phyloP scores from a whole-genome alignment of 1,140 invertebrate genomes.

The Formica exsecta region DNA sequence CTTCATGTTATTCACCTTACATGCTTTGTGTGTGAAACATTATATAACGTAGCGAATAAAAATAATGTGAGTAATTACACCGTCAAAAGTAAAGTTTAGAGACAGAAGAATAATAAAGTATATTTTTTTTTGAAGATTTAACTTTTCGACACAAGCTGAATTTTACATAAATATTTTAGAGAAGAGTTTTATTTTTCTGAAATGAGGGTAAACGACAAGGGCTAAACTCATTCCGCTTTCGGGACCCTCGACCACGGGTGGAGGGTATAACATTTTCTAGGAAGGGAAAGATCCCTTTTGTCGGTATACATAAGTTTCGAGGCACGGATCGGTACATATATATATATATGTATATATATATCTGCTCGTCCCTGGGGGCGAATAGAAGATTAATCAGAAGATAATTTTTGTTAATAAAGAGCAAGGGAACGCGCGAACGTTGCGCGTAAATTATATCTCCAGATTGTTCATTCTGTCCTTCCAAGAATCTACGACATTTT shows the following conservation, averaged over 20 bases:
- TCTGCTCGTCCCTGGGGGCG: not conserved
- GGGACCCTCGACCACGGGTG: slow-evolving; percentile 7
- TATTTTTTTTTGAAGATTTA: not conserved
- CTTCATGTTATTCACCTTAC: not conserved
- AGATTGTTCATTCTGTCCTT: slow-evolving; percentile 7
- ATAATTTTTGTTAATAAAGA: slow-evolving; percentile 72
- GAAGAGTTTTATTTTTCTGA: slow-evolving; percentile 36
- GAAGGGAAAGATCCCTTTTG: slow-evolving; percentile 60
- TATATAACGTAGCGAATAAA: not conserved
- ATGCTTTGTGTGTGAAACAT: not conserved
- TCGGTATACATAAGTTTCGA: slow-evolving; percentile 54
- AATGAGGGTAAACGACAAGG: slow-evolving; percentile 46
- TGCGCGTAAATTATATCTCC: slow-evolving; percentile 36
- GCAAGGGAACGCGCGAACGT: not conserved
- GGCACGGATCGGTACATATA: slow-evolving; percentile 35
- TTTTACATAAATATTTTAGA: slow-evolving; percentile 34
- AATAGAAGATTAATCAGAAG: slow-evolving; percentile 71
- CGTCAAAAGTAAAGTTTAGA: not conserved
- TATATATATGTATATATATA: slow-evolving; percentile 41
- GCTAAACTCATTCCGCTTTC: slow-evolving; percentile 57
- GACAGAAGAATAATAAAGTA: not conserved
- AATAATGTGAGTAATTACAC: not conserved
- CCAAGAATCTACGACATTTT: not conserved
- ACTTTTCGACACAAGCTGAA: slow-evolving; percentile 17
- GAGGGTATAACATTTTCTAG: slow-evolving; percentile 38